These are phyloP conservation scores for Cabera pusaria DNA, from an alignment of 2,888 invertebrate species.

Conservation along the genomic window DNA sequence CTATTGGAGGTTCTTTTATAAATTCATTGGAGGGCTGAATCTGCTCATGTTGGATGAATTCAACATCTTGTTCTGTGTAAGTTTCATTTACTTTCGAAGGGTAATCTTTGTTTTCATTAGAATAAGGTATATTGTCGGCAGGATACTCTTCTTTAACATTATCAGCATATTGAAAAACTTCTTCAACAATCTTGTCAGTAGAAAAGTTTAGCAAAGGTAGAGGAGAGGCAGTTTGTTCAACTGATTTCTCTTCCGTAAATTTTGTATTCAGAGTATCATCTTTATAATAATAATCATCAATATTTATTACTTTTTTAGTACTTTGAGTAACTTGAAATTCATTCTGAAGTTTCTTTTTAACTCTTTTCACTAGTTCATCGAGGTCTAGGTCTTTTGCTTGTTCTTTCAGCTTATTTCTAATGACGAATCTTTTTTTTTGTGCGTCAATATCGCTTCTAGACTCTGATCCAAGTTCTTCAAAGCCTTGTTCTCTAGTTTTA, in stretches of 20 bases:
- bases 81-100: too few species aligned
- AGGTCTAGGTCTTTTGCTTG: constrained; percentile 28
- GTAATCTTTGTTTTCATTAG: too few species aligned
- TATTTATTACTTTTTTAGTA: background rate
- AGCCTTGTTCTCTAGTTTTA: constrained; percentile 2
- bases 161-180: too few species aligned
- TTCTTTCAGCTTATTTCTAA: constrained; percentile 15
- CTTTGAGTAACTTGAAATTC: constrained; percentile 17
- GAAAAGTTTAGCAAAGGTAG: too few species aligned
- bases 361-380: constrained; percentile 44
- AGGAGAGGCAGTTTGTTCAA: background rate
- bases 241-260: background rate
- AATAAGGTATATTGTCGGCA: too few species aligned
- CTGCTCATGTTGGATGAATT: too few species aligned
- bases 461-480: background rate
- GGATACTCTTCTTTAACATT: too few species aligned
- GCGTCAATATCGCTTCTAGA: background rate
- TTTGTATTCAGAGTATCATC: constrained; percentile 7
- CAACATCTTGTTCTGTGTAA: too few species aligned
- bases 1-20: too few species aligned
- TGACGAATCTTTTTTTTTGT: constrained; percentile 9
- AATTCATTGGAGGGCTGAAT: too few species aligned
- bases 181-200: background rate
- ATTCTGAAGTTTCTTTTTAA: constrained; percentile 40
- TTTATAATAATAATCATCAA: constrained; percentile 17